Evolutionary conservation across 2,113 vertebrate genomes (phyloP).

Genomic region (Bubo scandiacus): DNA sequence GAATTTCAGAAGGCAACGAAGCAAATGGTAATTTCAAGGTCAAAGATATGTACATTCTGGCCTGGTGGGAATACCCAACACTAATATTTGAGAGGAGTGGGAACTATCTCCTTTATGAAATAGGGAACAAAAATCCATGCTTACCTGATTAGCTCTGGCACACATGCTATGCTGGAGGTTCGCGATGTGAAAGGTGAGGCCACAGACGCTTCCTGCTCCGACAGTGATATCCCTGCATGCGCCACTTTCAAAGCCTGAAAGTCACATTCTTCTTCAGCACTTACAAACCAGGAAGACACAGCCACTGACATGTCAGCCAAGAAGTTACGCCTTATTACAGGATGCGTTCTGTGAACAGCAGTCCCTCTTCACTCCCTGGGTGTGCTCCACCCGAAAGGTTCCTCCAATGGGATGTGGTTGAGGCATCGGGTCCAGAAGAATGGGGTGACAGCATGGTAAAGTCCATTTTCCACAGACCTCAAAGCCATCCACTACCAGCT

Average conservation of each 20-base stretch:
- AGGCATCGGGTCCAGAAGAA: background rate
- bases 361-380: background rate
- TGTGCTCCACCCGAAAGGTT: background rate
- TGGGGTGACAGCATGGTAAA: background rate
- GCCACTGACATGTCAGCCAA: background rate
- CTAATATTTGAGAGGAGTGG: background rate
- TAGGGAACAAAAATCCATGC: background rate
- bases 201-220: conserved; percentile 81
- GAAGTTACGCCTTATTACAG: background rate
- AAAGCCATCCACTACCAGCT: background rate
- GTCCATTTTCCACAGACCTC: background rate
- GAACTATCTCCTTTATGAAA: background rate
- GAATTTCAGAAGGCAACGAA: background rate
- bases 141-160: conserved; percentile 80
- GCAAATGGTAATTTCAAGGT: background rate
- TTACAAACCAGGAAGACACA: background rate
- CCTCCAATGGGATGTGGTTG: background rate
- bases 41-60: background rate
- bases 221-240: conserved; percentile 80
- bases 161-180: conserved; percentile 75
- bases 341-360: background rate
- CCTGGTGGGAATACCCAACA: background rate
- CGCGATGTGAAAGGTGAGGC: conserved; percentile 81
- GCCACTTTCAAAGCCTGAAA: conserved; percentile 83
- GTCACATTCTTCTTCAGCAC: conserved; percentile 28